Conservation (phyloP, 2,113 vertebrate genomes). For the Hystrix brachyura region DNA sequence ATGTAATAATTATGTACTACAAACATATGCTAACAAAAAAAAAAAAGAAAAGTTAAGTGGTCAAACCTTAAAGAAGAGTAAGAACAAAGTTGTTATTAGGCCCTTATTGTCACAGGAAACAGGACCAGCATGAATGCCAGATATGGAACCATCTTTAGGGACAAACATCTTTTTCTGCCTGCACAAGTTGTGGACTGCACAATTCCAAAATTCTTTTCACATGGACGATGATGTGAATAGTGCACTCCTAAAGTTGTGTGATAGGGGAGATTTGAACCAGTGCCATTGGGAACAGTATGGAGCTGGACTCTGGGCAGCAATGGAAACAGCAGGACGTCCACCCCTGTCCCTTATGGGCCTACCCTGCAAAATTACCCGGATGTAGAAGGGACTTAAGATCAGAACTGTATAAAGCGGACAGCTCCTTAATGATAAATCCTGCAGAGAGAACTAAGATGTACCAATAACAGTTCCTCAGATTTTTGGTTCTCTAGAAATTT, state of each 20-base stretch:
- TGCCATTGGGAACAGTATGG: neutral
- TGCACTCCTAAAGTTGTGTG: neutral
- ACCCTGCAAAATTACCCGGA: neutral
- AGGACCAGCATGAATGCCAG: neutral
- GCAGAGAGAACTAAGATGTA: neutral
- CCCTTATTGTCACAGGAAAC: neutral
- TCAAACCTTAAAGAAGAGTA: neutral
- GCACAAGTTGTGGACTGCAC: neutral
- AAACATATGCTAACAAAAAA: neutral
- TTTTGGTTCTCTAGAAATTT: constrained; percentile 48
- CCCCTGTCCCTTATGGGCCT: neutral
- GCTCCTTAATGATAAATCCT: neutral
- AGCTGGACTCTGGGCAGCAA: neutral
- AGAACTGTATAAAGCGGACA: neutral
- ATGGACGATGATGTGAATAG: neutral
- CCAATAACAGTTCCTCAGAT: neutral
- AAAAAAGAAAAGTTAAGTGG: neutral
- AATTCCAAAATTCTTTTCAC: neutral
- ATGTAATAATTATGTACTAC: neutral
- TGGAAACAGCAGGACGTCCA: neutral
- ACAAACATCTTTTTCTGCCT: neutral
- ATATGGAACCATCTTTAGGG: neutral
- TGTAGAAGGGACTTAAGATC: neutral
- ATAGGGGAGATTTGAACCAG: neutral
- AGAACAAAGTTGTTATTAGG: neutral